Evolutionary conservation across 2,888 invertebrate genomes (phyloP), one percentile per base, ranked within the genome.

Genomic region (Eulithis prunata): DNA sequence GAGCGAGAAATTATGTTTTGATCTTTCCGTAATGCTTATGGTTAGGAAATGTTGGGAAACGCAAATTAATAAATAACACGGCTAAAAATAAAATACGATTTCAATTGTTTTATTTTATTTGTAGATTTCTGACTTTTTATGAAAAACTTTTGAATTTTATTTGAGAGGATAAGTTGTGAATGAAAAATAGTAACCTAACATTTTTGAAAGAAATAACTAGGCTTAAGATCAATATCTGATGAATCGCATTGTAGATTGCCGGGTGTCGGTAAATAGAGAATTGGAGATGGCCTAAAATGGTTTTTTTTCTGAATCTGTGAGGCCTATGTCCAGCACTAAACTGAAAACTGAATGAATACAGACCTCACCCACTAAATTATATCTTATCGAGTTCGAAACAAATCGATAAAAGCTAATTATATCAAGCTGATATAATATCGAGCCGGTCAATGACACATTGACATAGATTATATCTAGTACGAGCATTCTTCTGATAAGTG

Each of bases 1-100:
- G 72, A 75, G 74, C 75, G 75, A 69, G 67, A 64, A 76, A 76
- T 71, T 66, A 43, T 46, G 63, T 52, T 67, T 49, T 53, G 59
- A 67, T 63, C 63, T 68, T 68, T 68, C 67, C 67, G 67, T 61
- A 61, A 63, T 53, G 64, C 57, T 64, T 64, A 55, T 64, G 52
- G 47, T 67, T 63, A 13, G 66, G 56, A 67, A 63, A 67, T 58
- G 66, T 62, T 65, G 52, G 61, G 61, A 54, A 66, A 66, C 52
- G 36, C 36, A 32, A 5, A 55, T 28, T 21, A 41, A 38, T 53
- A 53, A 68, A 51, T 54, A 41, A 43, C 38, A 47, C 2, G 14
- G 47, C 47, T 45, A 4, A 21, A 21, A 21, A 11, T 49, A 49
- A 49, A 49, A 11, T 3, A 12, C 10, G 11, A 11, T 49, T 49